phyloP scores from a whole-genome alignment of 2,797 vertebrate genomes.

The Liparis tanakae region DNA sequence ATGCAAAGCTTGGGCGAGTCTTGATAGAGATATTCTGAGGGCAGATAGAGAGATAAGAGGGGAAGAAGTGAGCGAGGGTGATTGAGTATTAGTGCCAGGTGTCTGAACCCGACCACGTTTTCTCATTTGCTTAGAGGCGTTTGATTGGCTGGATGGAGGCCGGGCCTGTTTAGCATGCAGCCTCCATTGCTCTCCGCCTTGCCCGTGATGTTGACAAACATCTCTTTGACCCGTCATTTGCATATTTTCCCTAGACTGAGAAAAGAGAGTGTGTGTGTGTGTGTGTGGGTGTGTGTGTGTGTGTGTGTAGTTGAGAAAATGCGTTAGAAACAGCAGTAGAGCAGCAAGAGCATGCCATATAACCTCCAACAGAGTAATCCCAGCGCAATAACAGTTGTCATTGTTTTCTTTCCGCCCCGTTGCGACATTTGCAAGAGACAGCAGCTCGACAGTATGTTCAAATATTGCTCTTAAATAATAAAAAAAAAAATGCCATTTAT shows the following conservation, averaged over 20 bases:
- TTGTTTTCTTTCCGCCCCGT: conserved; percentile 46
- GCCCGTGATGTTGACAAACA: conserved; percentile 84
- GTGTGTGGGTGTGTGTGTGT: conserved; percentile 15
- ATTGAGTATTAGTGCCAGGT: conserved; percentile 74
- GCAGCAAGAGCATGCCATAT: conserved; percentile 26
- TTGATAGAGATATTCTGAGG: conserved; percentile 60
- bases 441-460: conserved; percentile 50
- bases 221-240: conserved; percentile 80
- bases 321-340: conserved; percentile 19
- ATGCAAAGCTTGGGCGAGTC: conserved; percentile 67
- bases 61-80: conserved; percentile 46
- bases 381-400: conserved; percentile 24
- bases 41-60: conserved; percentile 59
- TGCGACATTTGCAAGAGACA: conserved; percentile 65
- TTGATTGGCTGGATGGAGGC: conserved; percentile 74
- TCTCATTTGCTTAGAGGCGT: conserved; percentile 68
- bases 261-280: conserved; percentile 36
- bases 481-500: conserved; percentile 70
- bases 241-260: conserved; percentile 65
- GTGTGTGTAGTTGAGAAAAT: conserved; percentile 33
- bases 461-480: conserved; percentile 61
- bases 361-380: conserved; percentile 33
- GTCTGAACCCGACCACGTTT: conserved; percentile 66
- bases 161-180: conserved; percentile 80
- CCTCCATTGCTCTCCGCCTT: conserved; percentile 61